phyloP scores from a whole-genome alignment of 2,797 vertebrate species.

The Hipposideros larvatus region DNA sequence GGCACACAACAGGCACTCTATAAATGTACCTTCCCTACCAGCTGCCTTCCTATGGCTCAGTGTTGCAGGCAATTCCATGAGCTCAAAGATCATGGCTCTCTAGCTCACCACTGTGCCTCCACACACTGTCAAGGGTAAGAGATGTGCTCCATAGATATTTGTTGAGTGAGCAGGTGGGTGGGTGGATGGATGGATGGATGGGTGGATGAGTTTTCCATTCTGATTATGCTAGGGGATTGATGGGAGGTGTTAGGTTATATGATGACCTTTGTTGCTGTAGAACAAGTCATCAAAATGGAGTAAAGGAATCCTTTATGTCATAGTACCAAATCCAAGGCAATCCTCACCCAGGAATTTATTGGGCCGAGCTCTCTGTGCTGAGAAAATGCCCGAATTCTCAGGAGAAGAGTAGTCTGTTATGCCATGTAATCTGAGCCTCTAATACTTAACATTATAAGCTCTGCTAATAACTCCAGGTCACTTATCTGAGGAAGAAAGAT shows the following conservation, averaged over 20 bases:
- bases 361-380: constrained; percentile 70
- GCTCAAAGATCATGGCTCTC: not conserved
- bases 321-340: constrained; percentile 78
- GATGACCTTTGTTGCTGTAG: not conserved
- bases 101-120: not conserved
- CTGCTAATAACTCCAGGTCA: constrained; percentile 86
- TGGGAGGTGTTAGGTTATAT: not conserved
- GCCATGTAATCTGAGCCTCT: constrained; percentile 78
- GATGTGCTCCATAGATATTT: not conserved
- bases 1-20: not conserved
- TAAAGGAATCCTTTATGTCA: constrained; percentile 34
- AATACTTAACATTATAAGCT: constrained; percentile 83
- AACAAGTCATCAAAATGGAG: constrained; percentile 61
- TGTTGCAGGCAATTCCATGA: not conserved
- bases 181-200: not conserved
- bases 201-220: not conserved
- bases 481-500: constrained; percentile 87
- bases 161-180: not conserved
- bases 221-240: not conserved
- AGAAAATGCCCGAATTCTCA: constrained; percentile 67
- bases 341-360: constrained; percentile 72
- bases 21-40: not conserved
- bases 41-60: not conserved
- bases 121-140: rapidly evolving
- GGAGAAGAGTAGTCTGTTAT: constrained; percentile 71